phyloP scores from a whole-genome alignment of 2,888 invertebrate genomes.

The Ceratothoa steindachneri region DNA sequence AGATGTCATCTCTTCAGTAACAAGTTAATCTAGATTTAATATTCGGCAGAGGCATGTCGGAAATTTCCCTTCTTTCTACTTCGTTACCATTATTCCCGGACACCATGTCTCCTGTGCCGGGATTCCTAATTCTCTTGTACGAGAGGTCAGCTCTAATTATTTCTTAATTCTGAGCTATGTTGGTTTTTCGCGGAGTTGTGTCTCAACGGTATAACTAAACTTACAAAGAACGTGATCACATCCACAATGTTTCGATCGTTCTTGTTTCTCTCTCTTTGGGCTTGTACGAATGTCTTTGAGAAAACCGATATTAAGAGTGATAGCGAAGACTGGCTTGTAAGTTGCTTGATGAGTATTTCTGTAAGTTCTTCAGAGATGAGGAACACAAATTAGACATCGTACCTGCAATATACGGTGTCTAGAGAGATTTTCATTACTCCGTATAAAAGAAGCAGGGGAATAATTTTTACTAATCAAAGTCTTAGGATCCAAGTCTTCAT shows the following conservation, averaged over 20 bases:
- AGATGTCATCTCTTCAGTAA: too few relatives aligned
- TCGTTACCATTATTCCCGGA: background rate
- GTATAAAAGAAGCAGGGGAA: conserved; percentile 1
- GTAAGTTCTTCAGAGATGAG: conserved; percentile 13
- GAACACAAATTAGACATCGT: conserved; percentile 10
- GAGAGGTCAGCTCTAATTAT: conserved; percentile 44
- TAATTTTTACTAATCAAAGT: conserved; percentile 10
- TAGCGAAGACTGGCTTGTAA: conserved; percentile 5
- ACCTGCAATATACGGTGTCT: conserved; percentile 10
- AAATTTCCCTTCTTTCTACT: background rate
- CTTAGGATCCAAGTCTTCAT: background rate
- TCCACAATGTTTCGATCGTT: background rate
- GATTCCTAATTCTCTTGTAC: conserved; percentile 44
- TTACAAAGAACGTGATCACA: conserved; percentile 3
- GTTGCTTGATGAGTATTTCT: conserved; percentile 12
- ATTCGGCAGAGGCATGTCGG: background rate
- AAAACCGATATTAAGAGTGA: background rate
- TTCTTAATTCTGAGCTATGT: conserved; percentile 47
- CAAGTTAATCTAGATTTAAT: background rate
- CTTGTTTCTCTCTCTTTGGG: background rate
- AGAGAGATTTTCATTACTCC: conserved; percentile 12
- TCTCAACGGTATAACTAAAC: conserved; percentile 44
- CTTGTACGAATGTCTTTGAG: conserved; percentile 3
- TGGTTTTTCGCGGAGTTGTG: conserved; percentile 41
- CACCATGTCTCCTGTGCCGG: conserved; percentile 27